These are phyloP conservation scores for Trinectes maculatus DNA, from an alignment of 2,113 vertebrate species.

Conservation along the genomic window DNA sequence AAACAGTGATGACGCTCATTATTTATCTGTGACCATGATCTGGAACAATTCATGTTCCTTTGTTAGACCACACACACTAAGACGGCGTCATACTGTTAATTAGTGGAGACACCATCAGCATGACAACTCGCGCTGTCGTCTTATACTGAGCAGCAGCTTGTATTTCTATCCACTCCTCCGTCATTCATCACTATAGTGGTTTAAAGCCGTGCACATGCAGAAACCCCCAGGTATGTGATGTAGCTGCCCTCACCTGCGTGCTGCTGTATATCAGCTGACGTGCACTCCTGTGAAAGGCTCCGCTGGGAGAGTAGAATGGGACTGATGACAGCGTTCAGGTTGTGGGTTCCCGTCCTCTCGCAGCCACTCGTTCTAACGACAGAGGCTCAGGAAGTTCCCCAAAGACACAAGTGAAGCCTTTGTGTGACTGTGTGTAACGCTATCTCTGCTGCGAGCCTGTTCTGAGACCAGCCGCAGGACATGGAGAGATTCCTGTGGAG, in stretches of 20 bases:
- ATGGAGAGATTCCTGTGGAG: constrained; percentile 42
- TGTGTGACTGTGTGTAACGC: constrained; percentile 70
- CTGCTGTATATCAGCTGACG: constrained; percentile 36
- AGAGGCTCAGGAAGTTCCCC: constrained; percentile 46
- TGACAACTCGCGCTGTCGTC: too few relatives aligned
- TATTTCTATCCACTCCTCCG: neutral
- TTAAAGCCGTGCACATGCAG: constrained; percentile 37
- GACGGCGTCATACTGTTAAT: neutral
- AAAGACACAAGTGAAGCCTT: constrained; percentile 61
- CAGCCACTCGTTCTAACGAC: constrained; percentile 30
- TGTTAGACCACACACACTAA: neutral
- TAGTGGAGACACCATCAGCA: neutral
- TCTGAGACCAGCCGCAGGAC: constrained; percentile 47
- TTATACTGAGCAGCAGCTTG: neutral
- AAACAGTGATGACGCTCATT: neutral
- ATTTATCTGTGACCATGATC: too few relatives aligned
- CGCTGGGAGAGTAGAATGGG: constrained; percentile 48
- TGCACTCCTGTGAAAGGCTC: constrained; percentile 48
- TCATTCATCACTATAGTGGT: constrained; percentile 34
- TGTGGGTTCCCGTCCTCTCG: constrained; percentile 49
- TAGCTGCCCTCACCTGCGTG: constrained; percentile 44
- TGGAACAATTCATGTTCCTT: neutral
- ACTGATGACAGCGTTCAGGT: constrained; percentile 59
- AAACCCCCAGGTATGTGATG: constrained; percentile 35
- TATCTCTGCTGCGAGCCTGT: constrained; percentile 42